A percentile compares a stretch with the other conserved stretches of the same genome.
Evolutionary conservation across 1,140 invertebrate species (phyloP).

Genomic region (Hylyphantes graminicola): DNA sequence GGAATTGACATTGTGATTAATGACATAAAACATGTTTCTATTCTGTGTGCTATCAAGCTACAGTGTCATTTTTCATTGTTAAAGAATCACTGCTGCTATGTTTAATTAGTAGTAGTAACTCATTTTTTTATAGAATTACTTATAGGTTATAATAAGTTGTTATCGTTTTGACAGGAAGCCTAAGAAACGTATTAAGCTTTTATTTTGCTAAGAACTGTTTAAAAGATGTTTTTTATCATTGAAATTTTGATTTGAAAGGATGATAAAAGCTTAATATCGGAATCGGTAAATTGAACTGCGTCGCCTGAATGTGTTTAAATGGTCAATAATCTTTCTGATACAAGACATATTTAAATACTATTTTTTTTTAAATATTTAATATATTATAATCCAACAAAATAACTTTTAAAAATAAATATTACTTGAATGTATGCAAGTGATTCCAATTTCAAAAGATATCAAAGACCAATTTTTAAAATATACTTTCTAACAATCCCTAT

Average conservation of each 20-base stretch:
- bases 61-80: constrained; percentile 52
- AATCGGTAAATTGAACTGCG: no score
- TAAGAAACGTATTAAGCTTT: constrained; percentile 8
- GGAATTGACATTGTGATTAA: constrained; percentile 55
- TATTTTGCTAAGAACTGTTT: constrained; percentile 6
- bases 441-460: no score
- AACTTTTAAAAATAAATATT: no score
- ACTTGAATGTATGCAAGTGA: no score
- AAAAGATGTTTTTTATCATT: neutral
- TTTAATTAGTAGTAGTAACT: neutral
- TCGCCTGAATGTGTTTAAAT: no score
- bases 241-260: neutral
- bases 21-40: constrained; percentile 47
- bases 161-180: constrained; percentile 2
- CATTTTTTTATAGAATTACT: constrained; percentile 16
- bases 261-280: neutral
- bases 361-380: no score
- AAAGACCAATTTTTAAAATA: no score
- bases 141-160: neutral
- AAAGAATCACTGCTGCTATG: constrained; percentile 25
- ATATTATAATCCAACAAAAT: no score
- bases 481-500: no score
- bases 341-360: no score
- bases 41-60: constrained; percentile 45
- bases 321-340: no score